A percentile compares a stretch with the other conserved stretches of the same genome.
These are phyloP conservation scores for Barbus barbus DNA, from an alignment of 2,113 vertebrate species.

Conservation along the genomic window DNA sequence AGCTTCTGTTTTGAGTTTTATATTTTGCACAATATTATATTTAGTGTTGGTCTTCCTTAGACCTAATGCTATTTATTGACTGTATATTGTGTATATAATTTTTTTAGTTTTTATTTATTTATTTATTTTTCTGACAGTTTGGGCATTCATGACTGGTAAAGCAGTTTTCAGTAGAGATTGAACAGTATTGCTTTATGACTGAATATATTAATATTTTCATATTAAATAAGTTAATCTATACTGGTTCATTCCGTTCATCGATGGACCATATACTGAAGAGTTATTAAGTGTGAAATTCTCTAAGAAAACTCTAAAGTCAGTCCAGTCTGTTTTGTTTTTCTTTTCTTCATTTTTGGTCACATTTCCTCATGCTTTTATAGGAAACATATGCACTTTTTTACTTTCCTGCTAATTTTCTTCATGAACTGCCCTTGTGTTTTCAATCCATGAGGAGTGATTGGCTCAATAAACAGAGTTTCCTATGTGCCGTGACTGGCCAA, in stretches of 20 bases:
- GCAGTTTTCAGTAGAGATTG: background rate
- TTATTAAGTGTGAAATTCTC: constrained; percentile 32
- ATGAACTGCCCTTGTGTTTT: constrained; percentile 54
- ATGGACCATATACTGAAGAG: background rate
- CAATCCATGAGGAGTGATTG: constrained; percentile 46
- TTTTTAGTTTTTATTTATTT: no score
- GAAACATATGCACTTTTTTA: constrained; percentile 36
- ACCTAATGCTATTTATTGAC: no score
- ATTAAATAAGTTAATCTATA: background rate
- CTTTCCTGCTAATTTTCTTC: constrained; percentile 35
- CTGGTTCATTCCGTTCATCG: background rate
- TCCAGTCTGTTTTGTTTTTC: background rate
- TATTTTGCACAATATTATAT: no score
- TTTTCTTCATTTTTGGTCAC: background rate
- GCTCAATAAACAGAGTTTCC: constrained; percentile 40
- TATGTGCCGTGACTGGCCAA: constrained; percentile 50
- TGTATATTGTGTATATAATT: no score
- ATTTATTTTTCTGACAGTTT: background rate
- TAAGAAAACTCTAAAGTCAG: background rate
- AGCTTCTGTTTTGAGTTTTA: no score
- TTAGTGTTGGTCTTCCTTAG: no score
- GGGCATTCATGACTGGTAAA: background rate
- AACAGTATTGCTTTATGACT: background rate
- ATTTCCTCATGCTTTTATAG: constrained; percentile 20
- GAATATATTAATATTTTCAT: background rate